Percentiles rank a stretch among this genome's conserved stretches.
Conservation (phyloP, 2,797 vertebrate species). For the Macropus fuliginosus region DNA sequence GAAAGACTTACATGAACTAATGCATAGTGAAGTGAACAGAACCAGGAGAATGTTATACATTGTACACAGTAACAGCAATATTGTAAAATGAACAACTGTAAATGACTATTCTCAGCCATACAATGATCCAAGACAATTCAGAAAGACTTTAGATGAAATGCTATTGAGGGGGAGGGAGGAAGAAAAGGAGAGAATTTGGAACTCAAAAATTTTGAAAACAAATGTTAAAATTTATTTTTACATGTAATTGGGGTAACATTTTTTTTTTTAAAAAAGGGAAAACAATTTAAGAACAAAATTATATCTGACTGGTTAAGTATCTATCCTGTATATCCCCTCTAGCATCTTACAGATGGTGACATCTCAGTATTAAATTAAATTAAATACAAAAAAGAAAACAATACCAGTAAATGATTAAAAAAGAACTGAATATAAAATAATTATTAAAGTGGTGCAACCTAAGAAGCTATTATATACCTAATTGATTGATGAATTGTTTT, state of each 20-base stretch:
- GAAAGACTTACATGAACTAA: background rate
- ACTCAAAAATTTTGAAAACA: background rate
- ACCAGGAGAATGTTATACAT: background rate
- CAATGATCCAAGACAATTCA: background rate
- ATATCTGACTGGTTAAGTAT: background rate
- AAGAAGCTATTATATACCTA: constrained; percentile 12
- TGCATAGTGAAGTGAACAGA: background rate
- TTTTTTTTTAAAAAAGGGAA: background rate
- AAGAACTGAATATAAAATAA: constrained; percentile 11
- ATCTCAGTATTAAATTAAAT: background rate
- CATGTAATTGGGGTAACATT: background rate
- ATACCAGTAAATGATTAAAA: background rate
- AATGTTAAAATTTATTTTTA: background rate
- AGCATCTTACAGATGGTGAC: background rate
- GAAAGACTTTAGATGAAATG: background rate
- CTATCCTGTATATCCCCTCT: background rate
- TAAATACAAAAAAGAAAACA: background rate
- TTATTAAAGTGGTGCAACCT: background rate
- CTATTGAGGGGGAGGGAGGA: background rate
- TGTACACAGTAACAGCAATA: background rate
- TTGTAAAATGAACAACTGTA: background rate
- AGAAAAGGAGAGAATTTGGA: background rate
- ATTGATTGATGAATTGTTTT: background rate
- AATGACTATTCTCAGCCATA: background rate
- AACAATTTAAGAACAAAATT: background rate